Conservation (phyloP, 2,888 invertebrate genomes). For the Polylopha cassiicola region DNA sequence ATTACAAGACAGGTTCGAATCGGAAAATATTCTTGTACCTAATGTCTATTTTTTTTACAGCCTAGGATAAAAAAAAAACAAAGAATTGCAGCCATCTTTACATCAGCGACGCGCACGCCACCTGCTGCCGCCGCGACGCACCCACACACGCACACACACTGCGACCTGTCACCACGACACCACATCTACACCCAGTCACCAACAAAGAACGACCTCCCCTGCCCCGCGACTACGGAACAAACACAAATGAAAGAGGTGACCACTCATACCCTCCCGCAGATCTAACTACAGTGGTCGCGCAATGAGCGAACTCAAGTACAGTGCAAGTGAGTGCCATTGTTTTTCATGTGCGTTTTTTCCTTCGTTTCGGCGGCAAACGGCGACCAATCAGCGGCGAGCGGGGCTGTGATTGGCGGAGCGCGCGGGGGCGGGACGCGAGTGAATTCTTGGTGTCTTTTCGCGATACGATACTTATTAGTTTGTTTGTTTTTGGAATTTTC, state of each 20-base stretch:
- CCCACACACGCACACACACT: slow-evolving; percentile 12
- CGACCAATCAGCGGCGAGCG: slow-evolving; percentile 36
- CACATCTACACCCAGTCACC: slow-evolving; percentile 9
- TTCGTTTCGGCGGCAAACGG: slow-evolving; percentile 54
- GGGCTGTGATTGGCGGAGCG: slow-evolving; percentile 46
- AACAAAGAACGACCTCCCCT: neutral
- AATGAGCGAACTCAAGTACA: slow-evolving; percentile 45
- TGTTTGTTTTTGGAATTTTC: slow-evolving; percentile 53
- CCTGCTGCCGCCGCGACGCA: slow-evolving; percentile 13
- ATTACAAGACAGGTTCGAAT: no score
- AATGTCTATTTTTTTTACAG: no score
- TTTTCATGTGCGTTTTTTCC: slow-evolving; percentile 57
- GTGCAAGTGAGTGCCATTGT: slow-evolving; percentile 65
- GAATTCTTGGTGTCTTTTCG: slow-evolving; percentile 53
- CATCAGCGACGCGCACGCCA: slow-evolving; percentile 3
- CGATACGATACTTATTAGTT: slow-evolving; percentile 30
- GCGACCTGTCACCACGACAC: slow-evolving; percentile 1
- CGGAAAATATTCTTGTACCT: no score
- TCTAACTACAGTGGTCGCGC: slow-evolving; percentile 35
- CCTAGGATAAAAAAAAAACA: no score
- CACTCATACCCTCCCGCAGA: slow-evolving; percentile 18
- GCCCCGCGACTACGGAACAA: slow-evolving; percentile 1
- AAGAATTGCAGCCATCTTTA: no score
- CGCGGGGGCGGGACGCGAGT: slow-evolving; percentile 46
- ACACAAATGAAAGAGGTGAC: slow-evolving; percentile 5